Conservation (phyloP, 2,113 vertebrate genomes). For the Istiophorus platypterus region DNA sequence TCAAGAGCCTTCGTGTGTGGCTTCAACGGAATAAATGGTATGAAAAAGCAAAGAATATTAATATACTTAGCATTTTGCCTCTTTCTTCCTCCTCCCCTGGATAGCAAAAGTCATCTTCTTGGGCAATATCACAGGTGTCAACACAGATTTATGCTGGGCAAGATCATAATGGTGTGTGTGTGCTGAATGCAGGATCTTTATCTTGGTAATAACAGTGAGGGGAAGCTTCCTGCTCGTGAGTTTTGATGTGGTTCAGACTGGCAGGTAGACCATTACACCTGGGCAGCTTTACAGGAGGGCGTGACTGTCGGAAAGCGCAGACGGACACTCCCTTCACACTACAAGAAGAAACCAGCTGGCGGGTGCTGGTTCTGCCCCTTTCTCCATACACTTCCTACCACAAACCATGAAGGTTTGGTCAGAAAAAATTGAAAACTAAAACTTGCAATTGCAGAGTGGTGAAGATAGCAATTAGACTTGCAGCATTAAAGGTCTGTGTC, state of each 20-base stretch:
- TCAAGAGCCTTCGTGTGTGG: not conserved
- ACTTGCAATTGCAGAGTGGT: constrained; percentile 15
- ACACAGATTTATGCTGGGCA: constrained; percentile 2
- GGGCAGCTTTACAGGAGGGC: constrained; percentile 69
- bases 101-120: not conserved
- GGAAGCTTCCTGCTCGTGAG: constrained; percentile 66
- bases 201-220: constrained; percentile 73
- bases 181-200: constrained; percentile 37
- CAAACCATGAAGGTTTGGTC: constrained; percentile 26
- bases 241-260: constrained; percentile 78
- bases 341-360: constrained; percentile 59
- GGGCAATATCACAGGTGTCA: not conserved
- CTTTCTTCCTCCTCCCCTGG: not conserved
- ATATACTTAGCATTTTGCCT: not conserved
- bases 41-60: not conserved
- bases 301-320: constrained; percentile 62
- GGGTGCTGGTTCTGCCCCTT: constrained; percentile 26
- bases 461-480: constrained; percentile 7
- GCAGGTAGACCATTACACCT: constrained; percentile 61
- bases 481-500: constrained; percentile 14
- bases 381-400: constrained; percentile 12
- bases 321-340: constrained; percentile 34
- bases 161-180: constrained; percentile 27
- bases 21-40: not conserved
- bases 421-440: constrained; percentile 35